Conservation (phyloP, 2,113 vertebrate species). For the Erpornis zantholeuca region DNA sequence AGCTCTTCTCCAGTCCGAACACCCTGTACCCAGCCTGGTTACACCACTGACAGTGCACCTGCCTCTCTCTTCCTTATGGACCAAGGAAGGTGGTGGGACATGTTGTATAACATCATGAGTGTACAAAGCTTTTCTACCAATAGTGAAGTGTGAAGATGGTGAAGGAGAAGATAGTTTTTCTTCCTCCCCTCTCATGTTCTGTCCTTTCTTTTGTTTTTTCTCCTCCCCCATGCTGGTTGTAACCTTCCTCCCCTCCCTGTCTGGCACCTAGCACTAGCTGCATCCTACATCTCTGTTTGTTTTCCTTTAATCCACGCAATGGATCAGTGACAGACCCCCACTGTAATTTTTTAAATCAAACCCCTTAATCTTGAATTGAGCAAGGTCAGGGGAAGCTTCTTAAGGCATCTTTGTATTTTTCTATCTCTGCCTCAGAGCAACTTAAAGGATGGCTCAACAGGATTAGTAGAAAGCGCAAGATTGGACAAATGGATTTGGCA, state of each 20-base stretch:
- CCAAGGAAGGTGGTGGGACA: background rate
- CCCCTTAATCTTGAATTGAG: slow-evolving; percentile 52
- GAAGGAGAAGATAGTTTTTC: background rate
- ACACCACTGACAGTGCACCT: rapidly evolving
- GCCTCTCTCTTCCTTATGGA: background rate
- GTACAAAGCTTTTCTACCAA: background rate
- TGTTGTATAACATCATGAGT: background rate
- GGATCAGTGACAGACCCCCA: slow-evolving; percentile 30
- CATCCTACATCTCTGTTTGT: background rate
- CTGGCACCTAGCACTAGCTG: background rate
- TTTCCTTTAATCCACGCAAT: background rate
- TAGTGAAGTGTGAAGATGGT: background rate
- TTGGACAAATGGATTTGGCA: slow-evolving; percentile 60
- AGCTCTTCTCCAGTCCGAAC: background rate
- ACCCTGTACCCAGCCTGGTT: background rate
- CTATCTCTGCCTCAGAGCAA: slow-evolving; percentile 44
- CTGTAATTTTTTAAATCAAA: slow-evolving; percentile 57
- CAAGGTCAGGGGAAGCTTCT: slow-evolving; percentile 52
- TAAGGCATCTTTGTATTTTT: slow-evolving; percentile 43
- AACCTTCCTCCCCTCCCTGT: background rate
- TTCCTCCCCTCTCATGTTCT: background rate
- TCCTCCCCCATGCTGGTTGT: background rate
- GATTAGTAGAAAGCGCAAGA: slow-evolving; percentile 47
- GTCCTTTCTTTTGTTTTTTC: background rate
- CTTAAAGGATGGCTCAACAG: slow-evolving; percentile 56